These are phyloP conservation scores for Macrochelys suwanniensis DNA, from an alignment of 2,797 vertebrate species.

Conservation along the genomic window DNA sequence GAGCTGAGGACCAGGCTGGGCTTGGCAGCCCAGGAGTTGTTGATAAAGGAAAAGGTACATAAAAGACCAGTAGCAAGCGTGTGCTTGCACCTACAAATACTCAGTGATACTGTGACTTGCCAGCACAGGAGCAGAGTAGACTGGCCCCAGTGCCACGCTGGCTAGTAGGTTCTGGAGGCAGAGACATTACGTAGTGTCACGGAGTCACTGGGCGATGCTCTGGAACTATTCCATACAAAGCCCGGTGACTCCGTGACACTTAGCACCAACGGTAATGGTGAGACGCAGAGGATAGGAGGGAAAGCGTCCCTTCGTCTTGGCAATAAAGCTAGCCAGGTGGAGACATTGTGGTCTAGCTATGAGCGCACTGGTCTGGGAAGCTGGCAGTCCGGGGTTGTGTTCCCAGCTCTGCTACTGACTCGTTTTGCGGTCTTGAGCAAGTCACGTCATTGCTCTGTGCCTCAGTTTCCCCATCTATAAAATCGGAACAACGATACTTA, in stretches of 20 bases:
- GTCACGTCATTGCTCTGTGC: not conserved
- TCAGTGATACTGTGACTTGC: not conserved
- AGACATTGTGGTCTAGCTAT: not conserved
- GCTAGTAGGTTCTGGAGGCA: not conserved
- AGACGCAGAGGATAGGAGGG: not conserved
- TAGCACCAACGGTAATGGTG: not conserved
- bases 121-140: not conserved
- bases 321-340: not conserved
- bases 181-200: not conserved
- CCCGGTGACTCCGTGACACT: not conserved
- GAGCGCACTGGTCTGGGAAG: accelerated
- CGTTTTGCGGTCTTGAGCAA: not conserved
- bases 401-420: not conserved
- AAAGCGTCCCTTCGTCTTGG: not conserved
- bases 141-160: too few relatives aligned
- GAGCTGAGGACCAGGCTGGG: not conserved
- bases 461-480: not conserved
- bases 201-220: too few relatives aligned
- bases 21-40: not conserved
- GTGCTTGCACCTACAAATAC: not conserved
- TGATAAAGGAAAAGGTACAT: accelerated
- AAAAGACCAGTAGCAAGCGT: too few relatives aligned
- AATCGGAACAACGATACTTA: not conserved
- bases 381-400: not conserved
- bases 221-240: too few relatives aligned